Evolutionary conservation across 2,113 vertebrate species (phyloP).

Genomic region (Tetrax tetrax): DNA sequence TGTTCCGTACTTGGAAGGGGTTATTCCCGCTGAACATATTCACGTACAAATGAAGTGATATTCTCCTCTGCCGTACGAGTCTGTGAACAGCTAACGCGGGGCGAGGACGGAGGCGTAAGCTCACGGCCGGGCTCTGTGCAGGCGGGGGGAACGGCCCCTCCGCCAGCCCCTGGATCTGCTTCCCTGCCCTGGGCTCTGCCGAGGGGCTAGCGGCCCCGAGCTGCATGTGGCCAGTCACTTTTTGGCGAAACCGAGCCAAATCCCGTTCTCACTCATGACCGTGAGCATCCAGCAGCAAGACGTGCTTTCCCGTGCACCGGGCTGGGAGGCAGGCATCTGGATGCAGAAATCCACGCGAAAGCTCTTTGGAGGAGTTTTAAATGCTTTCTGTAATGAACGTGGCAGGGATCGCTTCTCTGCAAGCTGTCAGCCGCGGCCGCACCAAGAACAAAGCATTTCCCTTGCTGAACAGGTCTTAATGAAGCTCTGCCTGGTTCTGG

Average conservation of each 20-base stretch:
- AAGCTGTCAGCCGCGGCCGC: background rate
- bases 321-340: background rate
- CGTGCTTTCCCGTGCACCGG: background rate
- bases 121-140: too few species aligned
- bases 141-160: background rate
- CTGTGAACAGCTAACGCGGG: background rate
- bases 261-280: background rate
- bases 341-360: background rate
- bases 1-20: background rate
- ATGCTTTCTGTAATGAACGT: background rate
- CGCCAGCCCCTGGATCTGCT: background rate
- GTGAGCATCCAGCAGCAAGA: background rate
- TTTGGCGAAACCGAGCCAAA: background rate
- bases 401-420: background rate
- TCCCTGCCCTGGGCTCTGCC: background rate
- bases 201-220: background rate
- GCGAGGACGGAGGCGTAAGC: background rate
- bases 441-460: background rate
- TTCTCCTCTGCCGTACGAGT: background rate
- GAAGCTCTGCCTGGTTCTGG: background rate
- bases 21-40: background rate
- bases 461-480: background rate
- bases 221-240: accelerated
- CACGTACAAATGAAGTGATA: background rate
- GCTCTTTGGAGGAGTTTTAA: background rate